Base-by-base conservation (phyloP, 2,113 vertebrate species). In the Tragelaphus imberbis region DNA sequence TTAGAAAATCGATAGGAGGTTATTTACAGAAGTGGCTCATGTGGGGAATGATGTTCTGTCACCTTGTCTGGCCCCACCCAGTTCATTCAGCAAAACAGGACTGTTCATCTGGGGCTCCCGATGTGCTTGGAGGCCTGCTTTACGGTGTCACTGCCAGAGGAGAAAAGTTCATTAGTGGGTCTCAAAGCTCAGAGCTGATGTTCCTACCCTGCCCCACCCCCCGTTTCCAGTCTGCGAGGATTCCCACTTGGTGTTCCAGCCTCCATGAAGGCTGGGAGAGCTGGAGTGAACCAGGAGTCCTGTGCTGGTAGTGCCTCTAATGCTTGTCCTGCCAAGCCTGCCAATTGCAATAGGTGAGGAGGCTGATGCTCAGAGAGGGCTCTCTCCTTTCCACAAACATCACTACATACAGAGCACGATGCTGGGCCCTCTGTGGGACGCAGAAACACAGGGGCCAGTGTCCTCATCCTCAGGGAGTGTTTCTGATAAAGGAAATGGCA, bases 1-100 rank as follows among this genome's bases (percentile, higher is more conserved):
- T 97, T 93, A 98, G 79, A 96, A 98, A 98, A 95, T 98, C 17
- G 4, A 98, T 97, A 96, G 97, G 92, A 96, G 88, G 96, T 93
- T 97, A 36, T 95, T 97, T 96, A 97, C 97, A 97, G 92, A 95
- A 58, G 91, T 65, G 79, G 28, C 36, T 90, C 85, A 96, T 47
- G 85, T 14, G 1, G 58, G 59, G 87, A 53, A 1, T 0, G 14
- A 90, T 75, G 88, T 91, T 94, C 53, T 56, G 84, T 96, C 1
- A 3, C 19, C 13, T 21, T 94, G 65, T 77, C 94, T 94, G 25
- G 71, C 77, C 88, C 71, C 92, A 79, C 97, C 93, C 86, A 21
- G 68, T 51, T 97, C 97, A 98, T 98, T 87, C 88, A 92, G 91
- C 90, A 96, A 82, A 95, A 75, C 25, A 80, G 86, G 12, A 15